Conservation (phyloP, 1,140 invertebrate genomes). For the Plodia interpunctella region DNA sequence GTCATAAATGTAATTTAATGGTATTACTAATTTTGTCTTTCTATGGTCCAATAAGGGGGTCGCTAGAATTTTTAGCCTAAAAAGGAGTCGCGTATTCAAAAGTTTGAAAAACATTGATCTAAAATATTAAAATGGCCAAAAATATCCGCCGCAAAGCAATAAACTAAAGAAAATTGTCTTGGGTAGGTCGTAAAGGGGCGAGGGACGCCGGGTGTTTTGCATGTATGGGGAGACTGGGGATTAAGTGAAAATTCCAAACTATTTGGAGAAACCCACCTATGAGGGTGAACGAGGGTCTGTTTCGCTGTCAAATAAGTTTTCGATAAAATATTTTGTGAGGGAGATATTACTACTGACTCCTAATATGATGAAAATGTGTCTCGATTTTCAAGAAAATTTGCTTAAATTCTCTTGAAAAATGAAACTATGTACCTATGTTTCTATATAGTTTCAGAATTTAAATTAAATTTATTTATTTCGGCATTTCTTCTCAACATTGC, state of each 20-base stretch:
- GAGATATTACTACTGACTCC: neutral
- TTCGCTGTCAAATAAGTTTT: slow-evolving; percentile 16
- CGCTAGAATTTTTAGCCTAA: too few relatives aligned
- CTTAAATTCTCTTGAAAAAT: neutral
- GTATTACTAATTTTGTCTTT: too few relatives aligned
- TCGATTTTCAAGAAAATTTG: neutral
- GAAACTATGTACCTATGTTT: too few relatives aligned
- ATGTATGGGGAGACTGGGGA: slow-evolving; percentile 26
- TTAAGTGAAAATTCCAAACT: slow-evolving; percentile 32
- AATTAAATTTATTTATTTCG: too few relatives aligned
- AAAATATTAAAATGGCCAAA: slow-evolving; percentile 5
- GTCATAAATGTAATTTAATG: too few relatives aligned
- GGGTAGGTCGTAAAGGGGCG: slow-evolving; percentile 36
- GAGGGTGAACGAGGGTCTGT: neutral
- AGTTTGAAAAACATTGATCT: neutral
- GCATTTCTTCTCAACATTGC: too few relatives aligned
- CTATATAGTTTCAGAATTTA: too few relatives aligned
- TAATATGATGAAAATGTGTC: neutral
- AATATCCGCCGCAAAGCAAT: slow-evolving; percentile 24
- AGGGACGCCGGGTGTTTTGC: slow-evolving; percentile 31
- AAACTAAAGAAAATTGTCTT: slow-evolving; percentile 36
- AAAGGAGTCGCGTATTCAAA: too few relatives aligned
- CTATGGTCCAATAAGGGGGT: too few relatives aligned
- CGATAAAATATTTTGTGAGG: slow-evolving; percentile 5
- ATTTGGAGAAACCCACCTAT: slow-evolving; percentile 17